Percentiles rank a stretch among this genome's conserved stretches.
phyloP scores from a whole-genome alignment of 37 sponge, comb jelly and placozoan genomes.

The Ephydatia muelleri region DNA sequence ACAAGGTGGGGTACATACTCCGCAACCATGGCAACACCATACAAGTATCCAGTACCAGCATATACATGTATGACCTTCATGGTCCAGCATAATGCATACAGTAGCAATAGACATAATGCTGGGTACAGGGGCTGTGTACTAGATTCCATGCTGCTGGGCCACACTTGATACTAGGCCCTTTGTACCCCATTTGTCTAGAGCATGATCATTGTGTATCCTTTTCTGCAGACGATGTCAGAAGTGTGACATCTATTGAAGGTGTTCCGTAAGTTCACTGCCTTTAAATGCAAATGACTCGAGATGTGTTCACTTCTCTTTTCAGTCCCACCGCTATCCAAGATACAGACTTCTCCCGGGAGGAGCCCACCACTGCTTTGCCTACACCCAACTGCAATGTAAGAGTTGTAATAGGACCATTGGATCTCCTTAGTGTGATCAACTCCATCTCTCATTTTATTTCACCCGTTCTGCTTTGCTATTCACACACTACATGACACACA shows the following conservation, averaged over 20 bases:
- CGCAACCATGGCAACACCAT: no score
- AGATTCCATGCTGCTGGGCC: not conserved
- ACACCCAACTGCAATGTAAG: not conserved
- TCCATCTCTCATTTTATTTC: no score
- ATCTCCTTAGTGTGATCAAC: no score
- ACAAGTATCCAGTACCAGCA: no score
- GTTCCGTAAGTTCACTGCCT: not conserved
- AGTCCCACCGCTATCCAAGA: not conserved
- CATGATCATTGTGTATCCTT: not conserved
- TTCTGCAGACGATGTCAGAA: not conserved
- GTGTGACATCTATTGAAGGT: not conserved
- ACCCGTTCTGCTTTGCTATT: no score
- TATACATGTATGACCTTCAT: no score
- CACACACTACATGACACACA: no score
- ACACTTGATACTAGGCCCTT: not conserved
- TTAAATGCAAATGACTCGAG: not conserved
- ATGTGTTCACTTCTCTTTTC: not conserved
- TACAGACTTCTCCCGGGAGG: not conserved
- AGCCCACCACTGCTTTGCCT: not conserved
- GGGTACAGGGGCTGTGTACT: not conserved
- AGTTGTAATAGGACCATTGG: no score
- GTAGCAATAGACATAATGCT: no score
- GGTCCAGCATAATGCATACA: no score
- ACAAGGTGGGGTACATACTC: no score
- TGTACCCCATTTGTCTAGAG: not conserved